Evolutionary conservation across 2,797 vertebrate species (phyloP).

Genomic region (Mormyrus hasselquistii): DNA sequence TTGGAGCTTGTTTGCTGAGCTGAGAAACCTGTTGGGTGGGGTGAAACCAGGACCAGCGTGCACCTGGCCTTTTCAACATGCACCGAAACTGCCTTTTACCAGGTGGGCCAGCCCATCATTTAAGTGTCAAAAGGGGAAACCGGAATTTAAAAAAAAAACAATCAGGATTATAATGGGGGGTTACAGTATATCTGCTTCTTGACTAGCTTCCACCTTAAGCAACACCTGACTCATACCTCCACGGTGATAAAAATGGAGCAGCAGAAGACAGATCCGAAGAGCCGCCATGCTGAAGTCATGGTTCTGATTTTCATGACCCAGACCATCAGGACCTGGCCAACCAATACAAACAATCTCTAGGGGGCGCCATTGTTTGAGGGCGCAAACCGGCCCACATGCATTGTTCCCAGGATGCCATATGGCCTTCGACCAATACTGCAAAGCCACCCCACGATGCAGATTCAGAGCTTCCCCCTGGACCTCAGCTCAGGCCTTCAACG

Average conservation of each 20-base stretch:
- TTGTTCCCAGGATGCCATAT: background rate
- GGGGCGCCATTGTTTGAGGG: background rate
- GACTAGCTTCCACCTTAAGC: background rate
- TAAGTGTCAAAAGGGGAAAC: background rate
- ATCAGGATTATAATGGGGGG: background rate
- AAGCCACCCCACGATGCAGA: background rate
- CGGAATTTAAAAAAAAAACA: background rate
- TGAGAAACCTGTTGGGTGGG: constrained; percentile 1
- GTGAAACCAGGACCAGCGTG: background rate
- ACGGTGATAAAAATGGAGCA: background rate
- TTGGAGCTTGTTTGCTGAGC: constrained; percentile 1
- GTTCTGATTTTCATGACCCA: background rate
- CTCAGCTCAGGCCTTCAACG: background rate
- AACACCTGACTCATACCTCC: background rate
- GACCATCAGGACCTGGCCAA: background rate
- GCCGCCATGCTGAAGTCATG: background rate
- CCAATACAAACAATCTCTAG: background rate
- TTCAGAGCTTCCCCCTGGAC: background rate
- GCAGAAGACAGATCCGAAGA: background rate
- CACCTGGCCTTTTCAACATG: background rate
- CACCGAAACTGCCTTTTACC: background rate
- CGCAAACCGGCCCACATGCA: background rate
- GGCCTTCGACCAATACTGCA: background rate
- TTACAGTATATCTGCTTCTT: background rate
- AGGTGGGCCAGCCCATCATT: background rate